Evolutionary conservation across 2,888 invertebrate species (phyloP).

Genomic region (Diaprepes abbreviatus): DNA sequence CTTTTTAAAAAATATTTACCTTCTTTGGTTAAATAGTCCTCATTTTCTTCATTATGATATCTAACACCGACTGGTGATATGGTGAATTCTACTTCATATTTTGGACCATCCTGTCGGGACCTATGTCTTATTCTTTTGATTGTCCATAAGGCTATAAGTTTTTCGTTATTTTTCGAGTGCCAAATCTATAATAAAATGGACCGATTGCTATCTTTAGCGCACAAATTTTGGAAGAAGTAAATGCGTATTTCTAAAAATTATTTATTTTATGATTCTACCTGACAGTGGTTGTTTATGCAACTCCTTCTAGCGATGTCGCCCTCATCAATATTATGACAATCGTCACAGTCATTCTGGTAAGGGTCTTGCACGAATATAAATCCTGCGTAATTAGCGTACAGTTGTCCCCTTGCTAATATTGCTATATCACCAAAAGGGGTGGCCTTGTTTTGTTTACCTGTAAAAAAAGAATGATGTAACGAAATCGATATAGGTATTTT

Average conservation of each 20-base stretch:
- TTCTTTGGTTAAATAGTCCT: constrained; percentile 33
- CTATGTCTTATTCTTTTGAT: constrained; percentile 78
- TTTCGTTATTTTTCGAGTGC: constrained; percentile 58
- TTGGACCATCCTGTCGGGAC: constrained; percentile 62
- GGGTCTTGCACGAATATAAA: constrained; percentile 71
- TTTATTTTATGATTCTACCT: constrained; percentile 30
- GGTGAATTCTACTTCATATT: constrained; percentile 78
- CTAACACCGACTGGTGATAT: constrained; percentile 71
- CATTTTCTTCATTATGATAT: constrained; percentile 8
- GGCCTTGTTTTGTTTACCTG: constrained; percentile 64
- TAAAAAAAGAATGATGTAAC: too few species aligned
- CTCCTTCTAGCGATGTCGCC: background rate
- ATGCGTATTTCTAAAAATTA: too few species aligned
- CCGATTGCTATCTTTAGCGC: too few species aligned
- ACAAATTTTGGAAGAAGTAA: too few species aligned
- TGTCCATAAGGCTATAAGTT: constrained; percentile 76
- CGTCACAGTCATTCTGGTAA: constrained; percentile 68
- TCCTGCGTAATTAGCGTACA: constrained; percentile 70
- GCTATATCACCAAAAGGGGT: constrained; percentile 76
- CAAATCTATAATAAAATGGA: constrained; percentile 53
- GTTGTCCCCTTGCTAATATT: constrained; percentile 75
- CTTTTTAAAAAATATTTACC: constrained; percentile 13
- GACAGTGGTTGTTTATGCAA: constrained; percentile 28
- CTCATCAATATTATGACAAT: constrained; percentile 57
- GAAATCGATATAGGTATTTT: too few species aligned